Evolutionary conservation across 2,888 invertebrate species (phyloP).

Genomic region (Gari tellinella): DNA sequence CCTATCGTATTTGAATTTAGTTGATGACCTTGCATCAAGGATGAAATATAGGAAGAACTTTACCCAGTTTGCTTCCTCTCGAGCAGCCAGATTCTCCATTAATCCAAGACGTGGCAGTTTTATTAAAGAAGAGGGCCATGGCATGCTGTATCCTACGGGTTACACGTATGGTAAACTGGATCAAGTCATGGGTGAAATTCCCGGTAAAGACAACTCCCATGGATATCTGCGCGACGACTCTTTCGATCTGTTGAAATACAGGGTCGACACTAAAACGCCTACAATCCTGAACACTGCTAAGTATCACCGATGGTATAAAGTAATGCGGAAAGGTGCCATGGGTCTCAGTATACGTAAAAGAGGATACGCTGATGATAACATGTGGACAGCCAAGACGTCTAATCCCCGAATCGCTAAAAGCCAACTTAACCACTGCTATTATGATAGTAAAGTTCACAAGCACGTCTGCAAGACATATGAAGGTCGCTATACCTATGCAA

Average conservation of each 20-base stretch:
- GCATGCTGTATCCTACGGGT: constrained; percentile 4
- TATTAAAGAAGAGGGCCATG: constrained; percentile 13
- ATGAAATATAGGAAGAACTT: constrained; percentile 43
- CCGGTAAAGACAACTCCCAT: constrained; percentile 53
- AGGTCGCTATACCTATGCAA: constrained; percentile 71
- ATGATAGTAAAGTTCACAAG: constrained; percentile 31
- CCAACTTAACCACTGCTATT: constrained; percentile 46
- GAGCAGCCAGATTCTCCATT: constrained; percentile 53
- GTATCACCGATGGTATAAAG: constrained; percentile 50
- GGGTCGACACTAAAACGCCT: constrained; percentile 28
- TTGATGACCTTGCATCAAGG: constrained; percentile 71
- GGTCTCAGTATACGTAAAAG: constrained; percentile 43
- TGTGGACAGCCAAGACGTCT: constrained; percentile 67
- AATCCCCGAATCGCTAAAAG: constrained; percentile 64
- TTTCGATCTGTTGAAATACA: constrained; percentile 39
- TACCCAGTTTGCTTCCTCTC: constrained; percentile 23
- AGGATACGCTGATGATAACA: constrained; percentile 58
- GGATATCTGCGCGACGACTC: constrained; percentile 34
- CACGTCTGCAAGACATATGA: constrained; percentile 43
- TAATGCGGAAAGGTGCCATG: constrained; percentile 47
- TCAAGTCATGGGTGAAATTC: constrained; percentile 52
- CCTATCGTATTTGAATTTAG: constrained; percentile 52
- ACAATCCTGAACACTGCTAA: constrained; percentile 47
- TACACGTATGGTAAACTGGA: constrained; percentile 35
- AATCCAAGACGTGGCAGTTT: constrained; percentile 16